Percentiles rank a stretch among this genome's conserved stretches.
Evolutionary conservation across 2,797 vertebrate genomes (phyloP).

Genomic region (Sebastes nivosus): DNA sequence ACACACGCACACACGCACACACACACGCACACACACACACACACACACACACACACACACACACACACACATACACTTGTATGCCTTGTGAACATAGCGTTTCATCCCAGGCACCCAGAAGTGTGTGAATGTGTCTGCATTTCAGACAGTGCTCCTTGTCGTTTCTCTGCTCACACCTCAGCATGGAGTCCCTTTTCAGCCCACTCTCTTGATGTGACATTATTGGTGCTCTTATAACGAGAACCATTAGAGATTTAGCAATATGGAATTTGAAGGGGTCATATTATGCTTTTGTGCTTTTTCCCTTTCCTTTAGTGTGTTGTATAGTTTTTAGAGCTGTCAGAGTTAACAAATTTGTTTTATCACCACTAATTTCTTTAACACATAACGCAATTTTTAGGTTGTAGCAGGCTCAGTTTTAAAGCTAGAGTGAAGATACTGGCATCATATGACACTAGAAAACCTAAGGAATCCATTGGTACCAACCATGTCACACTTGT

Average conservation of each 20-base stretch:
- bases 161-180: conserved; percentile 2
- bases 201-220: conserved; percentile 12
- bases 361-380: too few species aligned
- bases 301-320: too few species aligned
- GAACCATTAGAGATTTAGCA: conserved; percentile 23
- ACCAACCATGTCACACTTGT: too few species aligned
- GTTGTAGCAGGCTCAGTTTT: too few species aligned
- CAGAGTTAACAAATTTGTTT: too few species aligned
- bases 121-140: not conserved
- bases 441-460: too few species aligned
- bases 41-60: not conserved
- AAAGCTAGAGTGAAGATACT: too few species aligned
- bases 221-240: conserved; percentile 11
- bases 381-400: too few species aligned
- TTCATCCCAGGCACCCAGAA: conserved; percentile 1
- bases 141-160: conserved; percentile 1
- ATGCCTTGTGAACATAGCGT: conserved; percentile 39
- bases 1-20: too few species aligned
- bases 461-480: too few species aligned
- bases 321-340: too few species aligned
- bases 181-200: not conserved
- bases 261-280: not conserved
- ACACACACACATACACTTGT: not conserved
- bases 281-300: too few species aligned
- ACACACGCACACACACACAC: conserved; percentile 1